Evolutionary conservation across 2,797 vertebrate species (phyloP), one percentile per base, ranked within the genome.

Genomic region (Oryzias dopingdopingensis): DNA sequence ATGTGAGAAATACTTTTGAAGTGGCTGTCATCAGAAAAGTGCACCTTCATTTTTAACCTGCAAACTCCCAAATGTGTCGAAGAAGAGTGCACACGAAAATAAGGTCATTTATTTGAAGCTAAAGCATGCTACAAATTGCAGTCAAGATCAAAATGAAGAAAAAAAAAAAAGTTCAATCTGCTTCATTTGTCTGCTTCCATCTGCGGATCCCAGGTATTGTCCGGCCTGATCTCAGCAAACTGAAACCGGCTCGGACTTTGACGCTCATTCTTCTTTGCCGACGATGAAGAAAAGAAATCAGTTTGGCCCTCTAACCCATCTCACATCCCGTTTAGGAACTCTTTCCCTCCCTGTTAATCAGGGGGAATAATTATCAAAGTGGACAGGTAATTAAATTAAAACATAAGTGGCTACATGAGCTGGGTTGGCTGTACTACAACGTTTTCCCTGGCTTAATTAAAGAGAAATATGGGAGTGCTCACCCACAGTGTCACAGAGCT

Each of bases 381-480:
- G 84, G 91, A 92, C 91, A 92, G 91, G 91, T 92, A 91, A 92
- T 93, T 92, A 92, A 92, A 92, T 91, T 90, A 90, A 92, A 92
- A 86, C 89, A 90, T 91, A 91, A 92, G 90, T 90, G 89, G 90
- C 88, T 91, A 91, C 89, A 91, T 85, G 88, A 89, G 86, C 89
- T 60, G 76, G 74, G 77, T 79, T 90, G 87, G 88, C 90, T 88
- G 86, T 81, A 84, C 76, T 89, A 91, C 89, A 91, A 90, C 83
- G 79, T 87, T 90, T 88, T 84, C 77, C 56, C 64, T 59, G 72
- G 82, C 89, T 90, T 92, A 91, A 92, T 91, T 89, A 91, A 89
- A 87, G 88, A 89, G 86, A 91, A 91, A 91, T 90, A 89, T 90
- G 88, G 81, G 80, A 84, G 83, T 67, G 77, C 84, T 88, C 81